Base-by-base conservation (phyloP, 2,888 invertebrate genomes). In the Epistrophe grossulariae region DNA sequence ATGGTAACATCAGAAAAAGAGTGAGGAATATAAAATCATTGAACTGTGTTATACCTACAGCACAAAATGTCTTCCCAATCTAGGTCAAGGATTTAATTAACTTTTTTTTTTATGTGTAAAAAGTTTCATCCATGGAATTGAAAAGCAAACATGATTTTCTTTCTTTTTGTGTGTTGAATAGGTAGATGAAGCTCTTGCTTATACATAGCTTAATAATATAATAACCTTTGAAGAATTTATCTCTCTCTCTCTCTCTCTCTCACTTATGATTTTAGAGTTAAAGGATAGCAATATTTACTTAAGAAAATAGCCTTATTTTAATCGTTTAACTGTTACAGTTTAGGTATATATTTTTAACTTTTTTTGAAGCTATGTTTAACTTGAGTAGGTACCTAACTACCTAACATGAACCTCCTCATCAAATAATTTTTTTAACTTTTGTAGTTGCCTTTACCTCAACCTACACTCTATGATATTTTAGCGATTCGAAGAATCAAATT, bases 11-110 rank as follows among this genome's bases (percentile, higher is more conserved):
- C 15, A 38, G 11, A 24, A 11, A 43, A 35, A 38, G 24, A 28
- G 17, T 48, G 52, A 40, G 24, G 15, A 13, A 38, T 52, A 66
- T 66, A 60, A 60, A 73, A 82, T 83, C 83, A 83, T 83, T 87
- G 83, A 82, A 87, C 87, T 87, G 83, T 76, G 52, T n/a, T n/a
- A n/a, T n/a, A n/a, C n/a, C 71, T 83, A 79, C 59, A 76, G 57
- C 79, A 82, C 66, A 71, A 79, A 82, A 83, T 79, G 76, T 79
- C 83, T 83, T 87, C 40, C 43, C 66, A 55, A 87, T 83, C 82
- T 79, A 79, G 87, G 87, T 83, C 83, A 87, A 87, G 87, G 83
- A 87, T 83, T 87, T 87, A 87, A 87, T 87, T 87, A 87, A 87
- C 83, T 24, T 87, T 87, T 85, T 87, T 87, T 87, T 55, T 87